Evolutionary conservation across 2,797 vertebrate genomes (phyloP).

Genomic region (Podarcis siculus): DNA sequence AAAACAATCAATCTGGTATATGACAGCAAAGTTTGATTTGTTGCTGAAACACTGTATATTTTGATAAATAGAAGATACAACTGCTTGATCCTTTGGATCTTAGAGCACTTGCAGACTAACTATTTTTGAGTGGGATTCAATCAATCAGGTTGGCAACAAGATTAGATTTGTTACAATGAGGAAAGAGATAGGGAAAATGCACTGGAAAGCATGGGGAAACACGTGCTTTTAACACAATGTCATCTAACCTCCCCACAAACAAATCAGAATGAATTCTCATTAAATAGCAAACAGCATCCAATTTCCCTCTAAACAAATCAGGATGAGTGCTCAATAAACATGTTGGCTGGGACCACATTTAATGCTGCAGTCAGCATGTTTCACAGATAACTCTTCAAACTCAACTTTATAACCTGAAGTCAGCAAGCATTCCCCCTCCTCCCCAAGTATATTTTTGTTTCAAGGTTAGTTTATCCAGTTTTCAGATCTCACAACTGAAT

Average conservation of each 20-base stretch:
- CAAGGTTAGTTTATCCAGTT: slow-evolving; percentile 39
- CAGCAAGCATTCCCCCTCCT: background rate
- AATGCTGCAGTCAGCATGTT: background rate
- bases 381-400: background rate
- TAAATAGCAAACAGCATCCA: no score
- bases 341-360: no score
- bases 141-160: no score
- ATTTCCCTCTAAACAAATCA: no score
- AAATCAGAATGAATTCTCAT: no score
- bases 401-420: background rate
- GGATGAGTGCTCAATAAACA: no score
- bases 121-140: no score
- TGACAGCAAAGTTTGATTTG: background rate
- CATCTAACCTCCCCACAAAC: no score
- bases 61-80: background rate
- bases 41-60: background rate
- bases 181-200: no score
- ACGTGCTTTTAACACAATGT: no score
- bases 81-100: background rate
- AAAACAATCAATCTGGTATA: background rate
- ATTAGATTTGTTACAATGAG: no score
- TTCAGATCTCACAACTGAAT: slow-evolving; percentile 31
- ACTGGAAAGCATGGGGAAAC: no score
- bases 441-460: background rate
- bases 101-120: background rate